Base-by-base conservation (phyloP, 2,888 invertebrate genomes). In the Neelides folsomi region DNA sequence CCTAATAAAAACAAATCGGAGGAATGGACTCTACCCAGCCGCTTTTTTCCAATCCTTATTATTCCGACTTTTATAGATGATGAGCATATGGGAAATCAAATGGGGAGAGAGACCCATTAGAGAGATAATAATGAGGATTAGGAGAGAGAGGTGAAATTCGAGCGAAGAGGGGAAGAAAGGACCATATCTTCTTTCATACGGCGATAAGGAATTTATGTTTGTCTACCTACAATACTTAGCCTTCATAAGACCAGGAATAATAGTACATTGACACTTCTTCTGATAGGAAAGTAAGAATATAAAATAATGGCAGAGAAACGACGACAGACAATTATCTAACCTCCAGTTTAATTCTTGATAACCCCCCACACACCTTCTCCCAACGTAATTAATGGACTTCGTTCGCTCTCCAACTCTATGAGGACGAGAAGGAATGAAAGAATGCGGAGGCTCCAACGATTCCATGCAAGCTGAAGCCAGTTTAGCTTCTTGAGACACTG, bases 311-410 rank as follows among this genome's bases (percentile, higher is more conserved):
- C 27, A 27, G 27, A 27, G 27, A 7, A 27, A 39, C 40, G 39
- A 48, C 40, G 41, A 51, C 46, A 43, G 54, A 51, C 51, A 56
- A 58, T 58, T 58, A 58, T 58, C 58, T 49, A 56, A 55, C 53
- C 55, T 52, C 54, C 50, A 55, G 56, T 56, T 58, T 59, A 59
- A 59, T 56, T 55, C 52, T 53, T 56, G 56, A 56, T 56, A 59
- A 53, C 55, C 55, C 45, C 46, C 50, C 55, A 55, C 55, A 59
- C 27, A 27, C 27, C 27, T n/a, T n/a, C n/a, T 27, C 27, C 56
- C 59, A 56, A 53, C 56, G 59, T 56, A 59, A 59, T 59, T 59
- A 59, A 59, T 56, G 56, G 50, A 56, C 27, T 46, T 53, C 34
- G 20, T 12, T 34, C 27, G 20, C 15, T 45, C 45, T 20, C 3